These are phyloP conservation scores for Tricholaema leucomelas DNA, from an alignment of 2,113 vertebrate genomes.

Conservation along the genomic window DNA sequence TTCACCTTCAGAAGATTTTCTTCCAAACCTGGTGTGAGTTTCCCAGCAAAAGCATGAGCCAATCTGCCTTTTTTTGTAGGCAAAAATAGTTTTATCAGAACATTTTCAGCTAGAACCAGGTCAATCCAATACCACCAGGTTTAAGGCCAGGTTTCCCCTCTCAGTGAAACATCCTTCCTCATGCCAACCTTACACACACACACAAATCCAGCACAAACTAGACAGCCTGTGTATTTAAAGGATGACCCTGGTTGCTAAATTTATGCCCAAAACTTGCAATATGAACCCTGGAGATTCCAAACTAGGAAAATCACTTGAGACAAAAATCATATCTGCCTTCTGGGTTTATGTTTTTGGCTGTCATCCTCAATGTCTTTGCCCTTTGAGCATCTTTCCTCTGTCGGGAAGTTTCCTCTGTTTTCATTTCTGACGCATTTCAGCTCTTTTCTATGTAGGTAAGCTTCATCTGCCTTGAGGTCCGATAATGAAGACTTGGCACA, in stretches of 20 bases:
- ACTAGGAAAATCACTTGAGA: neutral
- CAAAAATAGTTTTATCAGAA: neutral
- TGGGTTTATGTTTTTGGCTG: neutral
- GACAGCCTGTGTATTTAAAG: neutral
- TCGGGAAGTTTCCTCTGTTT: neutral
- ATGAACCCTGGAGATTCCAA: neutral
- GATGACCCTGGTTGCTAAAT: neutral
- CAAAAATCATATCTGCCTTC: neutral
- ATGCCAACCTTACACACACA: neutral
- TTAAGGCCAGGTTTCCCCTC: neutral
- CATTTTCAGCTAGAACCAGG: neutral
- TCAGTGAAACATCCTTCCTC: neutral
- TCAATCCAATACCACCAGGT: neutral
- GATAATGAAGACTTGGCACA: slow-evolving; percentile 18
- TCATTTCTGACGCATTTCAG: neutral
- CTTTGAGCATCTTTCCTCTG: neutral
- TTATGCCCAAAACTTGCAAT: neutral
- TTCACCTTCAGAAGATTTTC: neutral
- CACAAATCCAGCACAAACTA: neutral
- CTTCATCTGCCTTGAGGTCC: neutral
- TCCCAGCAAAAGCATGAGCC: neutral
- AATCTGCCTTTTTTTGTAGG: neutral
- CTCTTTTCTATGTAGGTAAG: neutral
- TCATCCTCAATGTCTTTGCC: neutral
- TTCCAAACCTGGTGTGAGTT: neutral